Evolutionary conservation across 2,888 invertebrate genomes (phyloP), one percentile per base, ranked within the genome.

Genomic region (Habroteleia sp.): DNA sequence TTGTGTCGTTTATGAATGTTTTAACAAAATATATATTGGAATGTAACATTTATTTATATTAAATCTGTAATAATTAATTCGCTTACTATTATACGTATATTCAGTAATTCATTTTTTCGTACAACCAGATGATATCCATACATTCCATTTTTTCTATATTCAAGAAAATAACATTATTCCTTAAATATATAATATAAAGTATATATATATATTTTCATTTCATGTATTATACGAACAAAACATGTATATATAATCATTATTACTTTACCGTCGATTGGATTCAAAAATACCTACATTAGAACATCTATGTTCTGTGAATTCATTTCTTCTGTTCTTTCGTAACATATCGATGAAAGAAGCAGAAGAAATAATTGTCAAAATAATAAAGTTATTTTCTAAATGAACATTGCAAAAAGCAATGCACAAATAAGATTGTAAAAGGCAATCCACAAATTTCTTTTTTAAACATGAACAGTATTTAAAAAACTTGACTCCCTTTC

Each of bases 31-130:
- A 74, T 81, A 77, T 77, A 80, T 77, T 83, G 83, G 82, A 84
- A 85, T 85, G 84, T 79, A 83, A 84, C 81, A 78, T 83, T 81
- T 80, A 83, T 84, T 83, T 83, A 79, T 82, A 82, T 81, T 83
- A 81, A 81, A 80, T 80, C 79, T 82, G 78, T 77, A 80, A 81
- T 79, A 75, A 76, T 79, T 60, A 71, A 31, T 73, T 62, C 69
- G 63, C 63, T 77, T 72, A 77, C 69, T 79, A 77, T 78, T 14
- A 73, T 68, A 78, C 73, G 39, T 68, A 77, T 74, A 54, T 23
- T 60, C 5, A 27, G 17, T 29, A 66, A n/a, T n/a, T n/a, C n/a
- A n/a, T n/a, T 46, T 74, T 74, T 58, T 20, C 66, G 16, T 68
- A 41, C 44, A 74, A 60, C n/a, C 68, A 62, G 63, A 48, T 39